phyloP scores from a whole-genome alignment of 2,888 invertebrate genomes.

The Cheilosia scutellata region DNA sequence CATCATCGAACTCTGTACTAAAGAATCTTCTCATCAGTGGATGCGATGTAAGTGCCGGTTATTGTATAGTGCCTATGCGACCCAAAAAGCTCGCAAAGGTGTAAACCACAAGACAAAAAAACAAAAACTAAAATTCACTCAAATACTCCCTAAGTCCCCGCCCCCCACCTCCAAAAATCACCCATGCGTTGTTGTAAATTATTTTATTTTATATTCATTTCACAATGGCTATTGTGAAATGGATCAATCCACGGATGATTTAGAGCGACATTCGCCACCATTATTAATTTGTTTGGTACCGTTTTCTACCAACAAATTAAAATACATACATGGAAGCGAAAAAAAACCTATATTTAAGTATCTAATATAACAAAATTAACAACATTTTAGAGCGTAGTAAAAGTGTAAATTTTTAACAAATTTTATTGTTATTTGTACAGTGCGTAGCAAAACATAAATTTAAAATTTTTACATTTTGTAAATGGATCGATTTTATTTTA shows the following conservation, averaged over 20 bases:
- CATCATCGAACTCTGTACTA: slow-evolving; percentile 86
- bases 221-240: slow-evolving; percentile 62
- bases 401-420: slow-evolving; percentile 67
- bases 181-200: slow-evolving; percentile 65
- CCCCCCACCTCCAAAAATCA: slow-evolving; percentile 20
- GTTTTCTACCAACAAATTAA: slow-evolving; percentile 62
- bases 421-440: slow-evolving; percentile 76
- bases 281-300: slow-evolving; percentile 61
- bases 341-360: slow-evolving; percentile 15
- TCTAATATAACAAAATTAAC: slow-evolving; percentile 10
- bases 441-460: slow-evolving; percentile 60
- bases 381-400: slow-evolving; percentile 32
- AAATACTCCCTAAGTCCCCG: slow-evolving; percentile 17
- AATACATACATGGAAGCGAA: slow-evolving; percentile 59
- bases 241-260: slow-evolving; percentile 69
- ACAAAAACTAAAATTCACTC: slow-evolving; percentile 11
- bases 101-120: slow-evolving; percentile 76
- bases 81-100: slow-evolving; percentile 85
- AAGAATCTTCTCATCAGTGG: slow-evolving; percentile 98
- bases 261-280: slow-evolving; percentile 74
- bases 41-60: slow-evolving; percentile 96
- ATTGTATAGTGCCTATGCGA: slow-evolving; percentile 91
- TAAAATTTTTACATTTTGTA: slow-evolving; percentile 80
- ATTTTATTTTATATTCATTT: slow-evolving; percentile 63
- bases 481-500: slow-evolving; percentile 84